phyloP scores from a whole-genome alignment of 2,888 invertebrate species.

The Xanthia icteritia region DNA sequence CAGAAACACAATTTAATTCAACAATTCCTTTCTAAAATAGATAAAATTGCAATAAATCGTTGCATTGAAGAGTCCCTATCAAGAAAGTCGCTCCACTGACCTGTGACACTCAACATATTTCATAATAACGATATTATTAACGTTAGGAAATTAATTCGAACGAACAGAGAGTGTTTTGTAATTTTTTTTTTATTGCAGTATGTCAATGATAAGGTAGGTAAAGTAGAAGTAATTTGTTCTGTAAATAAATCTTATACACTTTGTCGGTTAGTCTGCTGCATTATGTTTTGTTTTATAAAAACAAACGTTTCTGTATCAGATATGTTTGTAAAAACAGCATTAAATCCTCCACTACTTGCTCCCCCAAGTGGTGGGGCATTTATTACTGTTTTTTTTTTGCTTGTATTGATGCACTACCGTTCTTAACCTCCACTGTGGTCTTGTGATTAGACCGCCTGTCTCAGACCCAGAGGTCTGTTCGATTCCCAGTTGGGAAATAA shows the following conservation, averaged over 20 bases:
- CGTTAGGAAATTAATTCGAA: constrained; percentile 56
- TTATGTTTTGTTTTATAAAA: neutral
- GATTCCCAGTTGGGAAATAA: too few relatives aligned
- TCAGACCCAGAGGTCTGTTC: too few relatives aligned
- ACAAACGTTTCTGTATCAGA: too few relatives aligned
- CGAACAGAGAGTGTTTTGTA: constrained; percentile 57
- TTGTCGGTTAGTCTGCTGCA: neutral
- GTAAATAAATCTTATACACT: neutral
- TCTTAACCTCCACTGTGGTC: too few relatives aligned
- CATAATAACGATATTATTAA: constrained; percentile 62
- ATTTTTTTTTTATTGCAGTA: constrained; percentile 31
- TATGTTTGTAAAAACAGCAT: too few relatives aligned
- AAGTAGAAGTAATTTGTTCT: constrained; percentile 14
- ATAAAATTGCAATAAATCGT: constrained; percentile 65
- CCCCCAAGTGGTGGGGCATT: too few relatives aligned
- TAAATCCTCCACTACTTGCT: too few relatives aligned
- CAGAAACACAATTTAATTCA: constrained; percentile 43
- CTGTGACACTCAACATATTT: constrained; percentile 66
- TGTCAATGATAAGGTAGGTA: constrained; percentile 34
- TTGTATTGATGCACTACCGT: neutral
- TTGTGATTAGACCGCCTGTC: too few relatives aligned
- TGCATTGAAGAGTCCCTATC: constrained; percentile 64
- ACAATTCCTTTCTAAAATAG: constrained; percentile 48
- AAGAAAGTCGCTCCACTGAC: constrained; percentile 73
- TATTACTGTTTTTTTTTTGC: too few relatives aligned